Evolutionary conservation across 2,888 invertebrate species (phyloP).

Genomic region (Tachina lurida): DNA sequence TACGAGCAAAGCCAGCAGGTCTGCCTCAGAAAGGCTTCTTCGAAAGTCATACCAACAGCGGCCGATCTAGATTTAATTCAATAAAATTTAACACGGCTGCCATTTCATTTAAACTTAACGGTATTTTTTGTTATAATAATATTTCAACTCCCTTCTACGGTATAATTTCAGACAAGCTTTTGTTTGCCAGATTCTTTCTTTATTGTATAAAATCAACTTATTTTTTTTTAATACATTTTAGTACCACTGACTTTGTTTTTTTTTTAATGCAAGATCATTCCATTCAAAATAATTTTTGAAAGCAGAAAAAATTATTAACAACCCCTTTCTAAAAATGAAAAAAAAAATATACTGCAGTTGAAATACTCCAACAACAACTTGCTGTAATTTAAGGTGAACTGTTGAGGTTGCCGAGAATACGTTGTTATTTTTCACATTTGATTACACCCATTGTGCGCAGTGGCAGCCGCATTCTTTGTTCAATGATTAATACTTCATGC

Average conservation of each 20-base stretch:
- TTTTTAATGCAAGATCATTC: conserved; percentile 64
- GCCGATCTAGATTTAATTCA: too few relatives aligned
- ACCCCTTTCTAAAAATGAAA: conserved; percentile 41
- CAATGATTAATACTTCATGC: conserved; percentile 70
- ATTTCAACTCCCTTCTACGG: conserved; percentile 49
- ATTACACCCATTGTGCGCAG: conserved; percentile 63
- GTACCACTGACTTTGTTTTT: conserved; percentile 59
- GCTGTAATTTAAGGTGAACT: conserved; percentile 70
- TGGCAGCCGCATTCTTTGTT: conserved; percentile 39
- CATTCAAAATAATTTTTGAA: conserved; percentile 27
- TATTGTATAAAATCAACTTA: conserved; percentile 44
- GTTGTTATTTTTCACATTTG: conserved; percentile 59
- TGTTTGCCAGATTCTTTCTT: conserved; percentile 28
- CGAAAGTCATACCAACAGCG: too few relatives aligned
- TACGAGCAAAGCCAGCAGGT: too few relatives aligned
- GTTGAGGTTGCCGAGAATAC: conserved; percentile 33
- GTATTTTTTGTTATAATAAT: neutral
- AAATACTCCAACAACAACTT: conserved; percentile 73
- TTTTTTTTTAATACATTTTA: conserved; percentile 46
- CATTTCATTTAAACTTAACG: neutral
- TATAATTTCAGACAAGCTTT: conserved; percentile 47
- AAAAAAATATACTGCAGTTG: neutral
- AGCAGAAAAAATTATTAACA: conserved; percentile 6
- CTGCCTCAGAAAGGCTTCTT: too few relatives aligned
- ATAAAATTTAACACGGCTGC: too few relatives aligned